phyloP scores from a whole-genome alignment of 2,113 vertebrate genomes.

The Sialia sialis region DNA sequence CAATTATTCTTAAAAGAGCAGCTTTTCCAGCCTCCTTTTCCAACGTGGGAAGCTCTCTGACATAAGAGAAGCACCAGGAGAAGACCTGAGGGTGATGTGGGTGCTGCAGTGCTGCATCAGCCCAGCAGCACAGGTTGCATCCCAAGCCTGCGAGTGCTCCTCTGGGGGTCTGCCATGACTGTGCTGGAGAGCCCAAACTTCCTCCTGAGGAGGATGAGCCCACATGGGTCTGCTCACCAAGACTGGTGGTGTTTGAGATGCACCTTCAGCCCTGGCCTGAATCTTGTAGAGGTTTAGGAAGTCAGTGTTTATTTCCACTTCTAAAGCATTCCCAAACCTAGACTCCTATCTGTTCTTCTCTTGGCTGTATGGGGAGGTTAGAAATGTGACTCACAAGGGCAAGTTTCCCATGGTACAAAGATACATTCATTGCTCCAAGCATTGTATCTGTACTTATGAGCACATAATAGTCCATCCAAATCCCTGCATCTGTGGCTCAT shows the following conservation, averaged over 20 bases:
- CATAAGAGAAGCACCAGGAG: not conserved
- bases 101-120: not conserved
- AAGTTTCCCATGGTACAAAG: not conserved
- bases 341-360: not conserved
- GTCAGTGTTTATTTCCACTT: not conserved
- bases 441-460: not conserved
- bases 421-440: not conserved
- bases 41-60: not conserved
- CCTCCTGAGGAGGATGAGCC: not conserved
- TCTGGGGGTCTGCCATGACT: accelerated
- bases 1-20: not conserved
- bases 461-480: not conserved
- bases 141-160: accelerated
- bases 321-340: not conserved
- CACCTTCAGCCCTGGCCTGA: not conserved
- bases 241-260: not conserved
- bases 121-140: accelerated
- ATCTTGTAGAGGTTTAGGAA: not conserved
- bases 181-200: not conserved
- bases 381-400: accelerated
- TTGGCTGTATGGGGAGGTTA: accelerated
- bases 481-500: not conserved
- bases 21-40: not conserved
- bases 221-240: accelerated
- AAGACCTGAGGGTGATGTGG: not conserved